phyloP scores from a whole-genome alignment of 2,888 invertebrate genomes.

The Drosophila emarginata region DNA sequence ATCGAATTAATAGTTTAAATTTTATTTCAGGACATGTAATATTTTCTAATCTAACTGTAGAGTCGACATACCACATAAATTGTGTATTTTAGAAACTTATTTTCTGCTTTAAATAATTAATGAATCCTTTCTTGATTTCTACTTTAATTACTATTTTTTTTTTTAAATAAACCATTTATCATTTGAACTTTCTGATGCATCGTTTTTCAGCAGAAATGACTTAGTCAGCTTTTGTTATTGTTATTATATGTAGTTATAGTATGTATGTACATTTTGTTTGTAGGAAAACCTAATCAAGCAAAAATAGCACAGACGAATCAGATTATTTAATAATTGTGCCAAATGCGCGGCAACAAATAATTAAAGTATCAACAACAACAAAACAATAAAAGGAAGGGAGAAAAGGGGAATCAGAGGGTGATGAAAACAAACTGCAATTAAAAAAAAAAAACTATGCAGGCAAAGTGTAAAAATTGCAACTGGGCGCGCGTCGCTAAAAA shows the following conservation, averaged over 20 bases:
- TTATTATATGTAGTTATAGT: conserved; percentile 5
- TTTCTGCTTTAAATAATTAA: no score
- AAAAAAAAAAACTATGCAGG: conserved; percentile 50
- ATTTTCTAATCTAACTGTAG: no score
- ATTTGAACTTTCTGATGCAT: neutral
- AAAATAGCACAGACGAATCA: conserved; percentile 72
- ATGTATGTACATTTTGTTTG: neutral
- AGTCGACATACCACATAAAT: no score
- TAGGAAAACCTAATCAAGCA: conserved; percentile 59
- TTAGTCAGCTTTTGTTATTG: conserved; percentile 29
- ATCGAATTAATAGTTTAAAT: no score
- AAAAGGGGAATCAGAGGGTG: conserved; percentile 38
- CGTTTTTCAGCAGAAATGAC: neutral
- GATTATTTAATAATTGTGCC: conserved; percentile 76
- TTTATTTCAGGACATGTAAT: no score
- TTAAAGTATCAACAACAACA: conserved; percentile 40
- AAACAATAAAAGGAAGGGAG: conserved; percentile 19
- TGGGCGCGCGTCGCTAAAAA: conserved; percentile 75
- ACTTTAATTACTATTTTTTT: neutral
- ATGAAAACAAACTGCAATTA: conserved; percentile 58
- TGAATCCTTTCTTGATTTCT: no score
- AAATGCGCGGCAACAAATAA: conserved; percentile 69
- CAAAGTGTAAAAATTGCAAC: conserved; percentile 69
- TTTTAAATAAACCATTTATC: neutral
- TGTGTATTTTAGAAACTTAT: no score